Evolutionary conservation across 2,888 invertebrate genomes (phyloP).

Genomic region (Tachina lurida): DNA sequence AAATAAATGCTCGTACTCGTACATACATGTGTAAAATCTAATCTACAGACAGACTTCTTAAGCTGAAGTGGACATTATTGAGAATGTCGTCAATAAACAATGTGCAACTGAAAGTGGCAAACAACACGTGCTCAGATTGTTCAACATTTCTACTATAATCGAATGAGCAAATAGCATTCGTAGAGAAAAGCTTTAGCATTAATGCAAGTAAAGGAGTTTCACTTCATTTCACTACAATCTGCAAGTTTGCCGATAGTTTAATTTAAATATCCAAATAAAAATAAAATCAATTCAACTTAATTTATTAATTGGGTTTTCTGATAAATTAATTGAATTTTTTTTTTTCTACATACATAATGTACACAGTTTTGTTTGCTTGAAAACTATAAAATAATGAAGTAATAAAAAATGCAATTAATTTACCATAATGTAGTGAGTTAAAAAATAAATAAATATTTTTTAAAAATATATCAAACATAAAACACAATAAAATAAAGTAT

Average conservation of each 20-base stretch:
- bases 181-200: background rate
- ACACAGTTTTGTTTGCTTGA: conserved; percentile 10
- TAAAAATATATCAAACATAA: conserved; percentile 6
- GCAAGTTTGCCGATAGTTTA: conserved; percentile 9
- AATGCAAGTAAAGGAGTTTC: background rate
- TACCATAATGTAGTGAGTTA: conserved; percentile 52
- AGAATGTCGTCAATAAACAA: conserved; percentile 52
- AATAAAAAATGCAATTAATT: conserved; percentile 71
- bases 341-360: background rate
- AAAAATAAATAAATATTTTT: conserved; percentile 27
- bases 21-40: background rate
- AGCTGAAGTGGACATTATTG: conserved; percentile 49
- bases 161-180: background rate
- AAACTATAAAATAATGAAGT: conserved; percentile 64
- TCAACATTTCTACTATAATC: conserved; percentile 14
- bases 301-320: conserved; percentile 65
- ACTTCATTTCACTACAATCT: no score
- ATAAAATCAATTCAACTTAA: conserved; percentile 62
- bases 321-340: conserved; percentile 14
- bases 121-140: conserved; percentile 67
- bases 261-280: conserved; percentile 9
- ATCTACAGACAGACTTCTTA: conserved; percentile 39
- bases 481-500: conserved; percentile 10
- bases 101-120: conserved; percentile 67
- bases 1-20: background rate